A percentile compares a stretch with the other conserved stretches of the same genome.
Evolutionary conservation across 2,113 vertebrate genomes (phyloP).

Genomic region (Noctilio leporinus): DNA sequence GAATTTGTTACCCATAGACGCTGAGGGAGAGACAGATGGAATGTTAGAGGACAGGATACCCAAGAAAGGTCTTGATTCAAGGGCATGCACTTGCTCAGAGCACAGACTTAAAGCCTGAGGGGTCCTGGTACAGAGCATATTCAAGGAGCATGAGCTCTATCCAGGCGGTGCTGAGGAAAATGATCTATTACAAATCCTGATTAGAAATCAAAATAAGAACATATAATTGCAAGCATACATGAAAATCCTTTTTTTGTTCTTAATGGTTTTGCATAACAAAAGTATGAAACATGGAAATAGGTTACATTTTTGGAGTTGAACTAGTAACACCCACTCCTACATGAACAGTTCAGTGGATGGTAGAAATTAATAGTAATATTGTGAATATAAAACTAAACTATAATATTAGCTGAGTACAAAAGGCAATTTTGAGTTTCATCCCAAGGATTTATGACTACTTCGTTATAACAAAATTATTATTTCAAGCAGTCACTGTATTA

Average conservation of each 20-base stretch:
- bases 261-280: neutral
- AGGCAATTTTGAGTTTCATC: neutral
- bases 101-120: neutral
- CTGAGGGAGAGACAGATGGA: neutral
- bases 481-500: neutral
- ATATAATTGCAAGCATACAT: neutral
- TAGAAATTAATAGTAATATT: neutral
- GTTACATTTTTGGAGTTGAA: neutral
- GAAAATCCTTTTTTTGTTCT: neutral
- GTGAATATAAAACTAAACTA: neutral
- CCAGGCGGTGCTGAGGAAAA: neutral
- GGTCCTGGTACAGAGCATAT: too few species aligned
- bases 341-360: neutral
- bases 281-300: neutral
- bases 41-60: neutral
- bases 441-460: neutral
- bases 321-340: neutral
- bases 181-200: neutral
- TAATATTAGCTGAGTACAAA: neutral
- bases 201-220: neutral
- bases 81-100: neutral
- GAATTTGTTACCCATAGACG: neutral
- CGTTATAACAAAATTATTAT: neutral
- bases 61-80: neutral
- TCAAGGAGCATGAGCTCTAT: too few species aligned